phyloP scores from a whole-genome alignment of 2,797 vertebrate species.

The Emys orbicularis region DNA sequence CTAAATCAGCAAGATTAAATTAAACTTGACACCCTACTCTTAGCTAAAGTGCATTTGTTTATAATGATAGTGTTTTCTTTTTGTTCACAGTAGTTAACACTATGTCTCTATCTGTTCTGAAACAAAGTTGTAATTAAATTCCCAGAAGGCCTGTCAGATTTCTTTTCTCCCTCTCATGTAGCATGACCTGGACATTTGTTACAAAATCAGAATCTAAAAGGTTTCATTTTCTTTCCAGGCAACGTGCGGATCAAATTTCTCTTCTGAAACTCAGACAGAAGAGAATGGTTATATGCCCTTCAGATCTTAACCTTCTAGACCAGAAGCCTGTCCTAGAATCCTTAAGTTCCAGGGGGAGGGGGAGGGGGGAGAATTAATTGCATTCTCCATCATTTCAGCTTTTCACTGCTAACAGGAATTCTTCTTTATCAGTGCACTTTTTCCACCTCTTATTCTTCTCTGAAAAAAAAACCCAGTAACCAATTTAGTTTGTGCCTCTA shows the following conservation, averaged over 20 bases:
- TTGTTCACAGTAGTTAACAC: background rate
- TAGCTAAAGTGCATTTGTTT: background rate
- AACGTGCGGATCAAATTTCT: background rate
- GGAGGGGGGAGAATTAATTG: background rate
- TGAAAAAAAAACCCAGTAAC: background rate
- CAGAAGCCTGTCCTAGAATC: background rate
- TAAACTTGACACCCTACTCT: background rate
- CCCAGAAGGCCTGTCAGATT: background rate
- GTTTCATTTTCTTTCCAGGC: background rate
- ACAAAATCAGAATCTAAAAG: background rate
- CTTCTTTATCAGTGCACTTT: background rate
- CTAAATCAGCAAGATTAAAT: background rate
- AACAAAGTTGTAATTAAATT: background rate
- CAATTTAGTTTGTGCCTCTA: background rate
- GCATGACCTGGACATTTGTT: background rate
- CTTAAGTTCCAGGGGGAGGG: background rate
- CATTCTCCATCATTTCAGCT: background rate
- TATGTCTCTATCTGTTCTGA: background rate
- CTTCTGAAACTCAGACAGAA: background rate
- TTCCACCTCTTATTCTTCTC: background rate
- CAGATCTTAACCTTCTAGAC: background rate
- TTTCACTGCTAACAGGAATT: background rate
- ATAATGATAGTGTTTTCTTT: background rate
- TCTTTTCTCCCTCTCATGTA: background rate
- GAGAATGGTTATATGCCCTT: background rate